Conservation (phyloP, 2,113 vertebrate species). For the Glaucidium brasilianum region DNA sequence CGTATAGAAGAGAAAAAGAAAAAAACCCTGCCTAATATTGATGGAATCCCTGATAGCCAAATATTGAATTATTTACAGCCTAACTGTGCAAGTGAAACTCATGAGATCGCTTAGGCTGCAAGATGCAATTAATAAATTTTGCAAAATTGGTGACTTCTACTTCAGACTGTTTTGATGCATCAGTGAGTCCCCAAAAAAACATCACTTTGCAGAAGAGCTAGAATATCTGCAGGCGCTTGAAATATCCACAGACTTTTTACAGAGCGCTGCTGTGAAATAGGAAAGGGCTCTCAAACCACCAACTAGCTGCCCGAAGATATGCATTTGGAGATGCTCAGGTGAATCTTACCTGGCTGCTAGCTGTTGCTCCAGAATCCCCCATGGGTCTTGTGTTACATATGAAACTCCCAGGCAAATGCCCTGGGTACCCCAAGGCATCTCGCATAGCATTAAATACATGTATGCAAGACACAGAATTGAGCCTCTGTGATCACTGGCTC, state of each 20-base stretch:
- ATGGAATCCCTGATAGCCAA: slow-evolving; percentile 24
- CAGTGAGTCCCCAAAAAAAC: neutral
- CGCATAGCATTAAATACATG: neutral
- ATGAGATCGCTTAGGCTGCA: neutral
- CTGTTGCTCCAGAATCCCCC: neutral
- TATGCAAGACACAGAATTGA: neutral
- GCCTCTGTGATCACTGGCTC: fast-evolving
- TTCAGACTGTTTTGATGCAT: neutral
- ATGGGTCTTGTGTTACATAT: neutral
- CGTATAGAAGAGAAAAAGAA: neutral
- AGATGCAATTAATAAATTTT: neutral
- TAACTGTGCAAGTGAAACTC: neutral
- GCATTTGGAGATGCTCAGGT: neutral
- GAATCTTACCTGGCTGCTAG: neutral
- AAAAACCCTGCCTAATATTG: neutral
- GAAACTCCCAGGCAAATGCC: neutral
- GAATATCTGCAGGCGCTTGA: neutral
- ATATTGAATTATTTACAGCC: slow-evolving; percentile 42
- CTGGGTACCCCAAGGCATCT: neutral
- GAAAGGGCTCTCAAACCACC: neutral
- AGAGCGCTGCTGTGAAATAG: fast-evolving
- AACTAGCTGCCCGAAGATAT: neutral
- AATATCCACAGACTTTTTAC: neutral
- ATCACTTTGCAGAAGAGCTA: neutral
- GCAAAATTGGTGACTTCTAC: neutral